A percentile compares a stretch with the other conserved stretches of the same genome.
Conservation (phyloP, 2,888 invertebrate species). For the Homarus gammarus region DNA sequence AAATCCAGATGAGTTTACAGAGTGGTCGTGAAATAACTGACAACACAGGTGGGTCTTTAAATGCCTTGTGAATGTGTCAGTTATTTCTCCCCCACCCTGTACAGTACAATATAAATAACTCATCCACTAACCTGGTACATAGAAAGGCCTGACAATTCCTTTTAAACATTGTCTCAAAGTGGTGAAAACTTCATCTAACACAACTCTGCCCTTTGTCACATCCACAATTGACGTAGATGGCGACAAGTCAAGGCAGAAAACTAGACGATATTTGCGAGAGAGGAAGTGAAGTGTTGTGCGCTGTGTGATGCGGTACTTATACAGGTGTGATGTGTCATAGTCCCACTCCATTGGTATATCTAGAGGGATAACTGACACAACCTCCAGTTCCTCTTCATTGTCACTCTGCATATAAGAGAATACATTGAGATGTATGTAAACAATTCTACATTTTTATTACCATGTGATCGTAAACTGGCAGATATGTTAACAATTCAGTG, state of each 20-base stretch:
- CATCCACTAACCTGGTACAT: constrained; percentile 62
- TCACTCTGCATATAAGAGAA: constrained; percentile 79
- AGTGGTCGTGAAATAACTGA: no score
- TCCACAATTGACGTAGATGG: constrained; percentile 87
- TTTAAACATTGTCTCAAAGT: constrained; percentile 82
- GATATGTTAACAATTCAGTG: not conserved
- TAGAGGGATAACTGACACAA: constrained; percentile 84
- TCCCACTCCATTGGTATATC: constrained; percentile 81
- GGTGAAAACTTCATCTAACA: constrained; percentile 83
- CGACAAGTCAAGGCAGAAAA: constrained; percentile 88
- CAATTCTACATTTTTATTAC: not conserved
- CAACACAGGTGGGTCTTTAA: no score
- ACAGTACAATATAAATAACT: not conserved
- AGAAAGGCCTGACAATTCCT: constrained; percentile 82
- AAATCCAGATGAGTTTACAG: no score
- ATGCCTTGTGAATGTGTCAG: no score
- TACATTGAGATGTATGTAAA: not conserved
- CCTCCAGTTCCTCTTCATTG: constrained; percentile 82
- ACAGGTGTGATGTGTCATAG: constrained; percentile 80
- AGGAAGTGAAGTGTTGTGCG: constrained; percentile 85
- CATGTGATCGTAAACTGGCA: not conserved
- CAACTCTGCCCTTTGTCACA: constrained; percentile 83
- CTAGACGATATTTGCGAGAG: constrained; percentile 86
- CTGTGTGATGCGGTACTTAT: constrained; percentile 80
- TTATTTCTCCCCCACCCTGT: not conserved